A percentile compares a stretch with the other conserved stretches of the same genome.
phyloP scores from a whole-genome alignment of 2,888 invertebrate genomes.

The Plusia festucae region DNA sequence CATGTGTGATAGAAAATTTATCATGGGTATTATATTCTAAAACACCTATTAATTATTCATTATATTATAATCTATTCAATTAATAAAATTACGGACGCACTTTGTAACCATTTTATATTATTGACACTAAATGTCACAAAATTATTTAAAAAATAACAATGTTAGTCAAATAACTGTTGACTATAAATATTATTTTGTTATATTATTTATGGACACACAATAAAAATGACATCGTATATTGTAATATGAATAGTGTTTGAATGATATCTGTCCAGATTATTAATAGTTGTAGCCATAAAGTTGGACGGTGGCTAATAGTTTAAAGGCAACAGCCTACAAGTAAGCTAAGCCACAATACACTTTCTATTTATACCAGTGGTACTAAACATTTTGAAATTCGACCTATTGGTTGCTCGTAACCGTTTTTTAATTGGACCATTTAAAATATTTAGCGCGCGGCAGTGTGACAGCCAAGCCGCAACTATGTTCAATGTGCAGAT shows the following conservation, averaged over 20 bases:
- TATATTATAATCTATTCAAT: not conserved
- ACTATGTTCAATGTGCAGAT: constrained; percentile 20
- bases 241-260: constrained; percentile 45
- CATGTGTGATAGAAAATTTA: not conserved
- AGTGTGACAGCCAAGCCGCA: constrained; percentile 45
- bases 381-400: constrained; percentile 56
- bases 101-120: constrained; percentile 1
- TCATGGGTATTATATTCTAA: not conserved
- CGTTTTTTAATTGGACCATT: constrained; percentile 53
- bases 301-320: constrained; percentile 45
- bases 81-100: not conserved
- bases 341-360: constrained; percentile 42
- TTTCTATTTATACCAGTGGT: constrained; percentile 47
- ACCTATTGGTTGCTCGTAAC: constrained; percentile 54
- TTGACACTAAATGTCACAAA: constrained; percentile 19
- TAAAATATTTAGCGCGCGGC: constrained; percentile 49
- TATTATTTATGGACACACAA: constrained; percentile 27
- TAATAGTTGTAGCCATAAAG: constrained; percentile 49
- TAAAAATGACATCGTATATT: constrained; percentile 54
- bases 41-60: not conserved
- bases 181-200: constrained; percentile 38
- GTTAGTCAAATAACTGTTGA: constrained; percentile 31
- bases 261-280: constrained; percentile 50
- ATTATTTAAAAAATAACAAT: constrained; percentile 22
- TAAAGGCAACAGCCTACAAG: constrained; percentile 50